A percentile compares a stretch with the other conserved stretches of the same genome.
Conservation (phyloP, 2,113 vertebrate species). For the Antidorcas marsupialis region DNA sequence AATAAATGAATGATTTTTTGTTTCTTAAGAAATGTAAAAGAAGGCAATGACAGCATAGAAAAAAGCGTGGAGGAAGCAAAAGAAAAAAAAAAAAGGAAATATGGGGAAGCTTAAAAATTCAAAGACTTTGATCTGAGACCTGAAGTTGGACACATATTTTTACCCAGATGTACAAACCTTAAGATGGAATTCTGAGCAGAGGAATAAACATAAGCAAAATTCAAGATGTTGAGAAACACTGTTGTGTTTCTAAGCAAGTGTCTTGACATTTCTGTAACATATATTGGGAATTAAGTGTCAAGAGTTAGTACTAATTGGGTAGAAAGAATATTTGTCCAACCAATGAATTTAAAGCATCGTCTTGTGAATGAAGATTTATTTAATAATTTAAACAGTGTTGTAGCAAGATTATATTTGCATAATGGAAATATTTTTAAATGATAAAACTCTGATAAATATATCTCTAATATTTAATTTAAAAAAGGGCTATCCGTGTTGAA, state of each 20-base stretch:
- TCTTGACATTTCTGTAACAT: not conserved
- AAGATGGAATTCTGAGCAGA: not conserved
- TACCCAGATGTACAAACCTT: not conserved
- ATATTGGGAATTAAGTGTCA: not conserved
- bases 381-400: not conserved
- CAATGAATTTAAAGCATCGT: not conserved
- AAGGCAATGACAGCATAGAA: not conserved
- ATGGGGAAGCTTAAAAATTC: not conserved
- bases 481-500: not conserved
- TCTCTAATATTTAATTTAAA: not conserved
- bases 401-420: not conserved
- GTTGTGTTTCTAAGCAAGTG: not conserved
- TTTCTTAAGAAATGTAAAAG: not conserved
- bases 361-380: not conserved
- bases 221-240: not conserved
- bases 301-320: not conserved
- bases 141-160: not conserved
- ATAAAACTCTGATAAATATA: not conserved
- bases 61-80: not conserved
- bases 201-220: not conserved
- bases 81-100: not conserved
- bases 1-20: not conserved
- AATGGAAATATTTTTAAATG: not conserved
- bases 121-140: not conserved
- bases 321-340: not conserved